These are phyloP conservation scores for Centruroides sculpturatus DNA, from an alignment of 1,140 invertebrate species.

Conservation along the genomic window DNA sequence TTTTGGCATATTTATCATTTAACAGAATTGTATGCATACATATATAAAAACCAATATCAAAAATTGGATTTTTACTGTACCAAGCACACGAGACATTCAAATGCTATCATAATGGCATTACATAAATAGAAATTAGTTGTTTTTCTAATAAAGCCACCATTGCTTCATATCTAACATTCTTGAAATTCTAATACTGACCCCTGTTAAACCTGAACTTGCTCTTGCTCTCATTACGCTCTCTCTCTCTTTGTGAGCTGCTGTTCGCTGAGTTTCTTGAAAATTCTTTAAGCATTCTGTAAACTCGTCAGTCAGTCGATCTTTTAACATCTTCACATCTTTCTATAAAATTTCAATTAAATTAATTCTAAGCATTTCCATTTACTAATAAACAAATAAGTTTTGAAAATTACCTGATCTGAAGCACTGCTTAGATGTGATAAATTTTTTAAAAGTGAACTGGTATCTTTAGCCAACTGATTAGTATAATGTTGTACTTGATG, in stretches of 20 bases:
- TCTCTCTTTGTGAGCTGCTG: conserved; percentile 67
- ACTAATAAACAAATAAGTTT: neutral
- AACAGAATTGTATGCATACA: too few relatives aligned
- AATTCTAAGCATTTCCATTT: neutral
- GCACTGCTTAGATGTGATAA: conserved; percentile 34
- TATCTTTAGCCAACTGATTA: conserved; percentile 87
- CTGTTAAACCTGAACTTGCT: conserved; percentile 27
- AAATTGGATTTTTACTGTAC: too few relatives aligned
- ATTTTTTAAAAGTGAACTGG: conserved; percentile 68
- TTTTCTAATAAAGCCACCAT: too few relatives aligned
- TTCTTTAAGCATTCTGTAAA: conserved; percentile 82
- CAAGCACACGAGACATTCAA: too few relatives aligned
- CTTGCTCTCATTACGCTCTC: conserved; percentile 48
- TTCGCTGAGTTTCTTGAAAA: conserved; percentile 60
- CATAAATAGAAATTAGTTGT: too few relatives aligned
- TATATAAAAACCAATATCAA: too few relatives aligned
- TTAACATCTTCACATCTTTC: conserved; percentile 74
- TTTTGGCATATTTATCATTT: too few relatives aligned
- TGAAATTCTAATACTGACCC: neutral
- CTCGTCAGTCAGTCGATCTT: conserved; percentile 82
- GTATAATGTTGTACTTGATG: conserved; percentile 92
- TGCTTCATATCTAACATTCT: too few relatives aligned
- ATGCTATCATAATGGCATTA: too few relatives aligned
- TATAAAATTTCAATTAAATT: conserved; percentile 27
- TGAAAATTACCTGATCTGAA: conserved; percentile 35